Percentiles rank a stretch among this genome's conserved stretches.
Conservation (phyloP, 2,888 invertebrate genomes). For the Sarcophaga carnaria region DNA sequence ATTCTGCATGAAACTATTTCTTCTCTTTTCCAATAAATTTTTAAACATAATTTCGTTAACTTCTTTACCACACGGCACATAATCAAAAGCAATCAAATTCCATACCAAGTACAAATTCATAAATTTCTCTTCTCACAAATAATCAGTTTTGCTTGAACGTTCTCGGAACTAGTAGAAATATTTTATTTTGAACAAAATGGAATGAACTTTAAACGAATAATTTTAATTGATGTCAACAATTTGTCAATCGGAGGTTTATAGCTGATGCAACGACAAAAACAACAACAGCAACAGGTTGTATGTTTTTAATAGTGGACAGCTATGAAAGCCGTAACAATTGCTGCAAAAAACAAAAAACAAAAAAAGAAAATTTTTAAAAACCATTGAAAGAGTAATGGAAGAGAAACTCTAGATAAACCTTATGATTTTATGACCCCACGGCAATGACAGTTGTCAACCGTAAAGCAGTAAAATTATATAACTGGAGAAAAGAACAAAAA, state of each 20-base stretch:
- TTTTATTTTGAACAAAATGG: no score
- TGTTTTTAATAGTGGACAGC: background rate
- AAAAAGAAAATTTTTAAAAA: background rate
- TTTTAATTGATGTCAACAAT: constrained; percentile 62
- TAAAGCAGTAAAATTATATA: constrained; percentile 64
- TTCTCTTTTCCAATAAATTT: no score
- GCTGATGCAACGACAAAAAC: background rate
- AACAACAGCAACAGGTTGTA: constrained; percentile 50
- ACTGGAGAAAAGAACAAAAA: constrained; percentile 45
- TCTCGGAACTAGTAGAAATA: no score
- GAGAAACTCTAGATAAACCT: constrained; percentile 65
- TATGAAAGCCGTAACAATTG: background rate
- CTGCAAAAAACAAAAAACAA: background rate
- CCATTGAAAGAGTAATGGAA: constrained; percentile 32
- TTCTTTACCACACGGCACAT: no score
- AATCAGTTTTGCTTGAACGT: no score
- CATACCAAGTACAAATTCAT: no score
- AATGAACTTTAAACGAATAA: constrained; percentile 55
- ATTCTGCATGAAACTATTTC: no score
- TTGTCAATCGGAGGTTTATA: constrained; percentile 63
- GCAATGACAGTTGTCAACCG: constrained; percentile 66
- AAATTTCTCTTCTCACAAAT: no score
- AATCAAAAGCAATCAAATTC: no score
- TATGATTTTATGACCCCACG: constrained; percentile 64
- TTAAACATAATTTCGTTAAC: no score